A percentile compares a stretch with the other conserved stretches of the same genome.
Conservation (phyloP, 2,797 vertebrate genomes). For the Falco concolor region DNA sequence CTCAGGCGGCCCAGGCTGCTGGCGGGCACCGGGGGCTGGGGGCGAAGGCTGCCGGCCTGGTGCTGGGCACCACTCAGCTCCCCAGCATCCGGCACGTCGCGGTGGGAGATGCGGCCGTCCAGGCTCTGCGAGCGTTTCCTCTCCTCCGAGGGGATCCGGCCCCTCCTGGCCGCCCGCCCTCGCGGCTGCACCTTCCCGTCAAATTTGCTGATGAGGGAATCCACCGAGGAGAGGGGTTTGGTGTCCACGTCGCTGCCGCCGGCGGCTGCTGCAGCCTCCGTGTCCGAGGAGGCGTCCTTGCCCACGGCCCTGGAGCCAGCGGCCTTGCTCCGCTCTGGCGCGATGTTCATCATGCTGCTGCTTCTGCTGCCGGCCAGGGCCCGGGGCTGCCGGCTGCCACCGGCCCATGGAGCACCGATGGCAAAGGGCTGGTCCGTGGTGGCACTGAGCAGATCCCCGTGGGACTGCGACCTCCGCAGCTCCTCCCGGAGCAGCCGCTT, state of each 20-base stretch:
- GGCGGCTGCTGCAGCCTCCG: rapidly evolving
- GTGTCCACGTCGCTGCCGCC: conserved; percentile 77
- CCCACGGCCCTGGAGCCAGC: conserved; percentile 35
- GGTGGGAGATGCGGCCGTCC: conserved; percentile 60
- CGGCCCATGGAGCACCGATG: neutral
- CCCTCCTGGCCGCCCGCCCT: conserved; percentile 54
- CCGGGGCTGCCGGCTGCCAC: neutral
- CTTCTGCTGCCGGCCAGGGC: neutral
- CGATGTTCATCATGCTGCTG: neutral
- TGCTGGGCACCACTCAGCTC: neutral
- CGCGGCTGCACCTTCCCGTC: conserved; percentile 70
- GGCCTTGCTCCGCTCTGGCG: neutral
- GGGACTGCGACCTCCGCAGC: conserved; percentile 84
- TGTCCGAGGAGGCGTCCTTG: conserved; percentile 6
- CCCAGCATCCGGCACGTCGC: neutral
- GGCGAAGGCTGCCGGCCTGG: neutral
- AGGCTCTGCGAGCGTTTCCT: conserved; percentile 83
- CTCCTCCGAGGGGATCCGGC: conserved; percentile 66
- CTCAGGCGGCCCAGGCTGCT: conserved; percentile 34
- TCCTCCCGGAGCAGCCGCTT: neutral
- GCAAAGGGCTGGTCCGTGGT: neutral
- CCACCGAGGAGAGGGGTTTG: conserved; percentile 80
- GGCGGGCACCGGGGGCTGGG: neutral
- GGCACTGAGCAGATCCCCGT: conserved; percentile 78
- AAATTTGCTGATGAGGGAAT: conserved; percentile 83